Evolutionary conservation across 1,140 invertebrate species (phyloP).

Genomic region (Kradibia gibbosae): DNA sequence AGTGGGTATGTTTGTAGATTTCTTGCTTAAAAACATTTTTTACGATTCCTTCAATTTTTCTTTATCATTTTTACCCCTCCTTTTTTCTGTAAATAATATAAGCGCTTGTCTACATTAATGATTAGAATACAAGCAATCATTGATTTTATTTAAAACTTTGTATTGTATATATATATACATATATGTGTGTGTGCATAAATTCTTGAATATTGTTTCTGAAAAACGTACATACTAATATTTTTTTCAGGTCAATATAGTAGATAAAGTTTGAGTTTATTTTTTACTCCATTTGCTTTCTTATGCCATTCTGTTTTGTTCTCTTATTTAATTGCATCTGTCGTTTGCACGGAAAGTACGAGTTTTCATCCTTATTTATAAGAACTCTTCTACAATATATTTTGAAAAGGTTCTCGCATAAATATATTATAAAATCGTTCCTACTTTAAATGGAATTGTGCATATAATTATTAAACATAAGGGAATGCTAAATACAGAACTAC

Average conservation of each 20-base stretch:
- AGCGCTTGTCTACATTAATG: no score
- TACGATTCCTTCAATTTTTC: neutral
- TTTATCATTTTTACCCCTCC: neutral
- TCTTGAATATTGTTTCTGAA: neutral
- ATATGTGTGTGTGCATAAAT: neutral
- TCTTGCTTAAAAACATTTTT: no score
- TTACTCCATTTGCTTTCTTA: neutral
- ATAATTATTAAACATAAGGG: conserved; percentile 44
- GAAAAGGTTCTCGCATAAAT: neutral
- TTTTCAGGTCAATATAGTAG: neutral
- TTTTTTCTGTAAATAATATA: no score
- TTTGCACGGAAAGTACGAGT: conserved; percentile 51
- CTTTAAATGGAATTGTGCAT: conserved; percentile 34
- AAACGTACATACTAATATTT: neutral
- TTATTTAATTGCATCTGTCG: conserved; percentile 60
- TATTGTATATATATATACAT: neutral
- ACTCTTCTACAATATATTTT: neutral
- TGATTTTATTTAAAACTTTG: no score
- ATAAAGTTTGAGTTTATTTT: conserved; percentile 12
- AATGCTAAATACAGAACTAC: neutral
- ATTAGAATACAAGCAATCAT: no score
- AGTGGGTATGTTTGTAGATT: no score
- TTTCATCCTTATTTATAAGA: neutral
- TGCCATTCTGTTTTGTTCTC: neutral
- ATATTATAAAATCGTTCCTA: neutral